A percentile compares a stretch with the other conserved stretches of the same genome.
These are phyloP conservation scores for Scolopax mira DNA, from an alignment of 2,113 vertebrate species.

Conservation along the genomic window DNA sequence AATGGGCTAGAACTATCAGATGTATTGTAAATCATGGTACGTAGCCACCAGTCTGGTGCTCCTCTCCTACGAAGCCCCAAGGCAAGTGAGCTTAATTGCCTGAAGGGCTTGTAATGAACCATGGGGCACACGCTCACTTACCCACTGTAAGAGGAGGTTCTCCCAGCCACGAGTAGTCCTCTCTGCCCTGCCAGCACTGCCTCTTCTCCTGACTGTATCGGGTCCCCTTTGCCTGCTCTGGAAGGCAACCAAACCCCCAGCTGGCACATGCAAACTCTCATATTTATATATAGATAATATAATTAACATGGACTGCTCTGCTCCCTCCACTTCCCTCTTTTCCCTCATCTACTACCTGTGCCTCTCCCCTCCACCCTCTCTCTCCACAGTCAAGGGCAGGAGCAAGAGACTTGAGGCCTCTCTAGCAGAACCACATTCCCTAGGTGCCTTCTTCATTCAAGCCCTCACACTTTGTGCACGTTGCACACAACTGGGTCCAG, in stretches of 20 bases:
- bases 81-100: background rate
- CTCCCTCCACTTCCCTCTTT: background rate
- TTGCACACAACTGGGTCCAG: background rate
- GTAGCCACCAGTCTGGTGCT: background rate
- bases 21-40: constrained; percentile 4
- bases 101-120: rapidly evolving
- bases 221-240: background rate
- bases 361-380: background rate
- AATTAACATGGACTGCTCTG: background rate
- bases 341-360: background rate
- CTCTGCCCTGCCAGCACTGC: background rate
- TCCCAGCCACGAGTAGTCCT: background rate
- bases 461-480: rapidly evolving
- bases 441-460: background rate
- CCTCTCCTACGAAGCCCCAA: background rate
- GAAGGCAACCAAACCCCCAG: background rate
- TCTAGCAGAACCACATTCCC: background rate
- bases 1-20: constrained; percentile 31
- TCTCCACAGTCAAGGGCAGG: background rate
- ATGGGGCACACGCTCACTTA: background rate
- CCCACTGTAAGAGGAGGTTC: background rate
- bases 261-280: rapidly evolving
- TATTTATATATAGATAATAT: background rate
- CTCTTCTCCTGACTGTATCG: background rate
- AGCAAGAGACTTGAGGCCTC: background rate